Evolutionary conservation across 2,888 invertebrate species (phyloP), one percentile per base, ranked within the genome.

Genomic region (Stramonita haemastoma): DNA sequence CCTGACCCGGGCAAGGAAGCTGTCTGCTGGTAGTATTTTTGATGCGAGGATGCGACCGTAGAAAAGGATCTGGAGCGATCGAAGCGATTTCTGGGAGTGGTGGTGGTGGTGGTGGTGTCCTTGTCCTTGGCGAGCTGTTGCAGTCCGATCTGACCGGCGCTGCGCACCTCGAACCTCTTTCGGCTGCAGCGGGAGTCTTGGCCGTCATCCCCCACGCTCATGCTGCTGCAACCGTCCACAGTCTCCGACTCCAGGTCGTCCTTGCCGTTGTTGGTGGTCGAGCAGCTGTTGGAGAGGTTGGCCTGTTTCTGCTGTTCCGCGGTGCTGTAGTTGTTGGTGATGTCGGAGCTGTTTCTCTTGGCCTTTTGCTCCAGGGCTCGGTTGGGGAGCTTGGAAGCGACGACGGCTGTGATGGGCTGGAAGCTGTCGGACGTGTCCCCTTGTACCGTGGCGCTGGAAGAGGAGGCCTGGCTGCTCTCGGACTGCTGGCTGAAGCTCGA

Each of bases 281-380:
- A 88, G 29, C 85, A 89, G 57, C 89, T 89, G 26, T 77, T 84
- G n/a, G 84, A 60, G 13, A 34, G 22, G 22, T 57, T 60, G 22
- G n/a, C 87, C 29, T 77, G 13, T 60, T 26, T 56, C n/a, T 84
- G 46, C 19, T 46, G 29, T 29, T 26, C 36, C 17, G 70, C 19
- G 17, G 29, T 22, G 46, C 36, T 66, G 73, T 89, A 85, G 57
- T 89, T 85, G 73, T 89, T 89, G 15, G 66, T 66, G 89, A 34
- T 70, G 29, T 83, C 66, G 1, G 88, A 56, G 17, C 15, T 22
- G 26, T 36, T n/a, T 56, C 32, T 56, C 46, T 46, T 46, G 46
- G 19, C 34, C 34, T 26, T 73, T n/a, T 34, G 15, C 32, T 79
- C 34, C 15, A 32, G 4, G 15, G 22, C 46, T 36, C 36, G 36